phyloP scores from a whole-genome alignment of 1,140 invertebrate genomes.

The Trachymyrmex cornetzi region DNA sequence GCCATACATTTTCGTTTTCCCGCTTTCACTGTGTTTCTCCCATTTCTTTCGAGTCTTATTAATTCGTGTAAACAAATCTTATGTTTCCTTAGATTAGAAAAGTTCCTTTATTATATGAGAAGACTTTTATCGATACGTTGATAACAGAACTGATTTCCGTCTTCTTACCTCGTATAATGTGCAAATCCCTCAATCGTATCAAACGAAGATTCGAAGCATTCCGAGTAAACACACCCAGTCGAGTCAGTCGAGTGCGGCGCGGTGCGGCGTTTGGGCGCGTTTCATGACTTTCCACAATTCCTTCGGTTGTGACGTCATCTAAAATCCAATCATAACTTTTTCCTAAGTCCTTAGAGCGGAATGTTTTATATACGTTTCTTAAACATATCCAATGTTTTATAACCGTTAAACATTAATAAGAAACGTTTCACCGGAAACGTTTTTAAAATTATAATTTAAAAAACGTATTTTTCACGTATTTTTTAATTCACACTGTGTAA shows the following conservation, averaged over 20 bases:
- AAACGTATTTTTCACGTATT: no score
- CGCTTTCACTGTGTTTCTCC: background rate
- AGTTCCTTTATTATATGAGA: background rate
- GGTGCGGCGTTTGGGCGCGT: no score
- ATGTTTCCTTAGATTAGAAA: background rate
- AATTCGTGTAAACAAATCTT: background rate
- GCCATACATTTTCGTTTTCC: background rate
- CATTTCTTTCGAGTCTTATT: background rate
- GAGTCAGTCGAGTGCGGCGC: background rate
- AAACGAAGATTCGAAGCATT: background rate
- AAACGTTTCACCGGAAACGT: no score
- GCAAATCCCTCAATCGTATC: background rate
- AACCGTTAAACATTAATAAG: no score
- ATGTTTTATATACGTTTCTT: no score
- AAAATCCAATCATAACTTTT: no score
- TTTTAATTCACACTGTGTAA: no score
- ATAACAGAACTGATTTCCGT: background rate
- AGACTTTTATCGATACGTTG: background rate
- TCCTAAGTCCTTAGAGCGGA: no score
- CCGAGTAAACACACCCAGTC: constrained; percentile 55
- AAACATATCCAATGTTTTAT: no score
- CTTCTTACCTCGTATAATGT: background rate
- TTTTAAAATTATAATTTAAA: no score
- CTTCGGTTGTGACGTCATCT: no score
- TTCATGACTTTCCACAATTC: no score